Conservation (phyloP, 2,113 vertebrate species). For the Neodon shergylaensis region DNA sequence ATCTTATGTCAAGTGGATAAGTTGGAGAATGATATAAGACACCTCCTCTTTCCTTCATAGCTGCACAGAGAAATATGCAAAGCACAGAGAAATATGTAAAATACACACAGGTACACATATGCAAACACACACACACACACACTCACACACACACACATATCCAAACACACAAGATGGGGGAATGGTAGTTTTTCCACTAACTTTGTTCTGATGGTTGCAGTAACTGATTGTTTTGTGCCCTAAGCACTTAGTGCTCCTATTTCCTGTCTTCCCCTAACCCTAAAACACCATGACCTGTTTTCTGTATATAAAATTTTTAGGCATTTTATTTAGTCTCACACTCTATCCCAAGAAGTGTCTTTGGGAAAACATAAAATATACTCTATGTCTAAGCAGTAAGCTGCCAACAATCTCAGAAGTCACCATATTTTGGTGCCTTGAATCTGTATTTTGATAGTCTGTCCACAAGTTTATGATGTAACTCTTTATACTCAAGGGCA, state of each 20-base stretch:
- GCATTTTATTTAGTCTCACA: constrained; percentile 89
- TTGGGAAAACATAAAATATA: constrained; percentile 81
- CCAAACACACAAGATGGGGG: no score
- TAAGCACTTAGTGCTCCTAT: rapidly evolving
- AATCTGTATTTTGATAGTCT: constrained; percentile 93
- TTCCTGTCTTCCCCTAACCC: constrained; percentile 88
- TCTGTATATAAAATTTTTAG: constrained; percentile 89
- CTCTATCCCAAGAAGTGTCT: constrained; percentile 90
- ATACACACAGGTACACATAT: no score
- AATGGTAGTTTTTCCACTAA: no score
- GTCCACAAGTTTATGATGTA: constrained; percentile 93
- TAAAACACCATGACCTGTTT: constrained; percentile 87
- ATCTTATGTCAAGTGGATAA: background rate
- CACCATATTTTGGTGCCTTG: constrained; percentile 87
- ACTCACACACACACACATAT: no score
- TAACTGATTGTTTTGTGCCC: no score
- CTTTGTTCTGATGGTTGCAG: no score
- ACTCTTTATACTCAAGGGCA: constrained; percentile 86
- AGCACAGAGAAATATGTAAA: no score
- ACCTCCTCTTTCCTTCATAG: background rate
- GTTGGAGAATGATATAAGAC: background rate
- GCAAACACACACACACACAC: no score
- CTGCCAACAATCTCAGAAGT: no score
- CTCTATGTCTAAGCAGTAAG: no score
- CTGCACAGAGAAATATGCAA: background rate